Conservation (phyloP, 1,140 invertebrate species). For the Drosophila nebulosa region DNA sequence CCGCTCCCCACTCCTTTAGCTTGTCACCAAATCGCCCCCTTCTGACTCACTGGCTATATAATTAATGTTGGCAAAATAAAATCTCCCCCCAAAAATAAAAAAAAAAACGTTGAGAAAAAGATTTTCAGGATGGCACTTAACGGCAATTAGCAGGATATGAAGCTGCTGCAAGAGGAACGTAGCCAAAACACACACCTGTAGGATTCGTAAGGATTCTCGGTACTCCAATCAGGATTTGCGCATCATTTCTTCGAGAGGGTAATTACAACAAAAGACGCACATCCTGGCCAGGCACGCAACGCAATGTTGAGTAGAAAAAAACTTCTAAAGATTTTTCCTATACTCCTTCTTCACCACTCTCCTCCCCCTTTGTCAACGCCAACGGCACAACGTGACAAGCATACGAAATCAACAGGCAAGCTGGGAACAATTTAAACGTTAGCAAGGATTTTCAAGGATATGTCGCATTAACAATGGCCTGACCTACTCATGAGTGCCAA, state of each 20-base stretch:
- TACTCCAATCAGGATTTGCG: slow-evolving; percentile 40
- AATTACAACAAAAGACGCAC: slow-evolving; percentile 41
- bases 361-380: slow-evolving; percentile 58
- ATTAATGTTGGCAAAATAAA: slow-evolving; percentile 65
- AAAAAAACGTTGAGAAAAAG: slow-evolving; percentile 24
- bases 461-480: slow-evolving; percentile 67
- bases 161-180: background rate
- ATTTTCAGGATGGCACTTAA: slow-evolving; percentile 61
- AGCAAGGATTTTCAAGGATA: slow-evolving; percentile 47
- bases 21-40: background rate
- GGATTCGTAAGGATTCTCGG: too few relatives aligned
- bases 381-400: slow-evolving; percentile 60
- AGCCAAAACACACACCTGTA: slow-evolving; percentile 42
- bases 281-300: slow-evolving; percentile 56
- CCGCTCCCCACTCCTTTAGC: too few relatives aligned
- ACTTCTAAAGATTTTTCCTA: slow-evolving; percentile 3
- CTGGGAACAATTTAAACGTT: slow-evolving; percentile 59
- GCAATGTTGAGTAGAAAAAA: background rate
- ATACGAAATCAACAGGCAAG: slow-evolving; percentile 41
- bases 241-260: slow-evolving; percentile 48
- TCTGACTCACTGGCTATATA: slow-evolving; percentile 34
- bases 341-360: background rate
- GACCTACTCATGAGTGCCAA: slow-evolving; percentile 71
- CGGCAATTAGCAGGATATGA: slow-evolving; percentile 53
- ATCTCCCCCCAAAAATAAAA: too few relatives aligned